Evolutionary conservation across 2,888 invertebrate species (phyloP).

Genomic region (Meloe dianella): DNA sequence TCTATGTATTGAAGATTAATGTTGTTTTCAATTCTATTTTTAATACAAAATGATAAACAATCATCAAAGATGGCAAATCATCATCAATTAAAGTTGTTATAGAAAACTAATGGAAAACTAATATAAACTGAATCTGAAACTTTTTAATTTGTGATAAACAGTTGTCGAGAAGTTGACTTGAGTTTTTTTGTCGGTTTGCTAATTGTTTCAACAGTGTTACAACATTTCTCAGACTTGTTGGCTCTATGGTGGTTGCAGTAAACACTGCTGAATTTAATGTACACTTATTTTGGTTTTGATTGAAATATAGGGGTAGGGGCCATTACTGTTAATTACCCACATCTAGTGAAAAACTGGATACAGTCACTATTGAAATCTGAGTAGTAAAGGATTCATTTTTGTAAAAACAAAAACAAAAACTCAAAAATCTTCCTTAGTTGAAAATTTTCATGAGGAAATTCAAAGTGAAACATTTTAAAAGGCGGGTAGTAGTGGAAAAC

Average conservation of each 20-base stretch:
- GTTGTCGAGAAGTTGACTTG: neutral
- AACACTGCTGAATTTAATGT: slow-evolving; percentile 5
- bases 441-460: no score
- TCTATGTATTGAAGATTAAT: slow-evolving; percentile 16
- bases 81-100: neutral
- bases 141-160: neutral
- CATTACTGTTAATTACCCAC: neutral
- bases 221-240: slow-evolving; percentile 8
- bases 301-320: neutral
- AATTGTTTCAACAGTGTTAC: neutral
- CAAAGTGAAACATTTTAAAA: no score
- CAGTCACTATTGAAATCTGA: neutral
- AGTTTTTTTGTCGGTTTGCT: slow-evolving; percentile 1
- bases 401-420: no score
- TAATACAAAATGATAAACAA: no score
- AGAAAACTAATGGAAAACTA: neutral
- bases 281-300: neutral
- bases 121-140: neutral
- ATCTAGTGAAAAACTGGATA: neutral
- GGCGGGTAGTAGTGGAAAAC: no score
- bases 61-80: neutral
- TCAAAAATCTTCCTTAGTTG: no score
- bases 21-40: neutral
- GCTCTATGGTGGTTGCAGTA: neutral
- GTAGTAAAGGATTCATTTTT: no score